A percentile compares a stretch with the other conserved stretches of the same genome.
Conservation (phyloP, 2,113 vertebrate genomes). For the Speoplatyrhinus poulsoni region DNA sequence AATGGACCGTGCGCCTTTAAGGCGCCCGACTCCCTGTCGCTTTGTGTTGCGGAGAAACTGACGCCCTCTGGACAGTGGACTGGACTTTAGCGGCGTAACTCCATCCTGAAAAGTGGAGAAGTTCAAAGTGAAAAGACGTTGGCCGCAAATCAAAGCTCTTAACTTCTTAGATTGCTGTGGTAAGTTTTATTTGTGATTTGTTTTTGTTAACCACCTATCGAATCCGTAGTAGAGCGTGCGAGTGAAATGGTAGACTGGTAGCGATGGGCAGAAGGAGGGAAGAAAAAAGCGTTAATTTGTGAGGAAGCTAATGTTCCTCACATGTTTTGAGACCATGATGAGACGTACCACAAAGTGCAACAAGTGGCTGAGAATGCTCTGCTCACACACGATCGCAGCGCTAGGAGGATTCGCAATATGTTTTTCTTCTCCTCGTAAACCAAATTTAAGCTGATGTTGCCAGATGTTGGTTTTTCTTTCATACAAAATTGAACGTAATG, state of each 20-base stretch:
- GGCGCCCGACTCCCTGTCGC: conserved; percentile 70
- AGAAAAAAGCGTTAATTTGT: conserved; percentile 36
- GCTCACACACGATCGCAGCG: not conserved
- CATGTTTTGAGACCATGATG: conserved; percentile 33
- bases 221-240: conserved; percentile 11
- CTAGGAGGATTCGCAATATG: not conserved
- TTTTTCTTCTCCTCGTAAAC: not conserved
- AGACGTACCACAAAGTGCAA: conserved; percentile 22
- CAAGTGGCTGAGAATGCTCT: conserved; percentile 10
- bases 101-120: conserved; percentile 52
- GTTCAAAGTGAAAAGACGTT: conserved; percentile 49
- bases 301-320: conserved; percentile 52
- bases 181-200: conserved; percentile 26
- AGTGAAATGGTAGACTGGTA: conserved; percentile 3
- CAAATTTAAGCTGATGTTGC: conserved; percentile 57
- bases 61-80: conserved; percentile 73
- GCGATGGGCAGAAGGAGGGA: conserved; percentile 16
- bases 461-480: conserved; percentile 58
- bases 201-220: not conserved
- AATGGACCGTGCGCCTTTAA: conserved; percentile 76
- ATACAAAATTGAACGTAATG: conserved; percentile 10
- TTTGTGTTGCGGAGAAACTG: conserved; percentile 66
- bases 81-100: conserved; percentile 48
- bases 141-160: conserved; percentile 10
- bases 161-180: conserved; percentile 30